Evolutionary conservation across 2,888 invertebrate genomes (phyloP), one percentile per base, ranked within the genome.

Genomic region (Euspilapteryx auroguttella): DNA sequence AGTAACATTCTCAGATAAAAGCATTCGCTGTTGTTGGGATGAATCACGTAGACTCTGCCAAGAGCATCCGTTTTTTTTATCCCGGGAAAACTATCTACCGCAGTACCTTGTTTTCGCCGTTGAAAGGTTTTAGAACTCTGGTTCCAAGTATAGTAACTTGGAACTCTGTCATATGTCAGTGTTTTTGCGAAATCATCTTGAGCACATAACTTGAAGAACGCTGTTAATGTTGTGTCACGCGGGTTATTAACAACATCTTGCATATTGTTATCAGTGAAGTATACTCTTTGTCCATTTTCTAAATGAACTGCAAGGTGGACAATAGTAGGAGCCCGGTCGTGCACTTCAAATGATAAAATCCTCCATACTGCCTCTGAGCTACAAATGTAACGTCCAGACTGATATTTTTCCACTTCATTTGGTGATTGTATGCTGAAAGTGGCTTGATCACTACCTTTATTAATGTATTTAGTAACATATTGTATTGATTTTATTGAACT

Each of bases 1-100:
- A 39, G 33, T 31, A 41, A 38, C 36, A 42, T 33, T 30, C 36
- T 33, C 25, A 42, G 21, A 32, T 38, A 33, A 33, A 35, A 40
- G 29, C 39, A 41, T 32, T 39, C 37, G 14, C 32, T 32, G 28
- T 37, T 36, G 26, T 33, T 37, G 13, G 36, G 37, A 31, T 40
- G 35, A 30, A 37, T 17, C 12, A 27, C 29, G 26, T 42, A 42
- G 15, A 38, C 37, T 30, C 40, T 34, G 21, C 38, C 38, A 32
- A 42, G 32, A 36, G 37, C 33, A 33, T 35, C 25, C 14, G 32
- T 33, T 37, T 40, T 38, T 31, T 34, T 37, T 28, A 41, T 30
- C 21, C 36, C 40, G 20, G 39, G 33, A 21, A 30, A 35, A 32
- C 36, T 37, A 25, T 36, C 36, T n/a, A 39, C 38, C 11, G 31